Evolutionary conservation across 2,797 vertebrate species (phyloP), one percentile per base, ranked within the genome.

Genomic region (Myotis myotis): DNA sequence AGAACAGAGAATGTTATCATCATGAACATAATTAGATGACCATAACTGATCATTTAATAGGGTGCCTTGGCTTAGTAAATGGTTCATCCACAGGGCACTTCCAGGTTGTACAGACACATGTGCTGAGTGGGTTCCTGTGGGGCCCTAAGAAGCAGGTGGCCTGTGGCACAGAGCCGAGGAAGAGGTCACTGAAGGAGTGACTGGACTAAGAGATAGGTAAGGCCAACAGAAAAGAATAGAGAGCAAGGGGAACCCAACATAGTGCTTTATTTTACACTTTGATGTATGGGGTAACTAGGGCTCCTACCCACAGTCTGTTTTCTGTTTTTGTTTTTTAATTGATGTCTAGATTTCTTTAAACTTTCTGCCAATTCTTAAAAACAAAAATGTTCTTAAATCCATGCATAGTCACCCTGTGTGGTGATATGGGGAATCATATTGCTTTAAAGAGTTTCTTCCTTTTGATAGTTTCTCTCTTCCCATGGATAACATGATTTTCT

Each of bases 291-390:
- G 3, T 57, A 92, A 66, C 17, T 62, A 71, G 25, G 57, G 53
- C 19, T 76, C 28, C 41, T 78, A 13, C 41, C 17, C 20, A 15
- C 9, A 71, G 41, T 57, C 47, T 71, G 13, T 78, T 57, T 89
- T 78, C n/a, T 51, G 28, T n/a, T 49, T 86, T 82, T 68, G 72
- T 62, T 74, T 81, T 62, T 62, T 30, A 49, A 78, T 51, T 75
- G 22, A 85, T 78, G 8, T 55, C 47, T 81, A 89, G 53, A 89
- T 44, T 89, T 95, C 72, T 74, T 89, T 71, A 80, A 33, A 51
- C 72, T 11, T 91, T 89, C 72, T 55, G 12, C 7, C 19, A 68
- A 41, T 78, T 72, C 75, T 90, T 92, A 71, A 75, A 87, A 84
- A 64, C 22, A 44, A 82, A 25, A 47, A 22, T 6, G 60, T 62